Conservation (phyloP, 2,888 invertebrate species). For the Papilio elwesi region DNA sequence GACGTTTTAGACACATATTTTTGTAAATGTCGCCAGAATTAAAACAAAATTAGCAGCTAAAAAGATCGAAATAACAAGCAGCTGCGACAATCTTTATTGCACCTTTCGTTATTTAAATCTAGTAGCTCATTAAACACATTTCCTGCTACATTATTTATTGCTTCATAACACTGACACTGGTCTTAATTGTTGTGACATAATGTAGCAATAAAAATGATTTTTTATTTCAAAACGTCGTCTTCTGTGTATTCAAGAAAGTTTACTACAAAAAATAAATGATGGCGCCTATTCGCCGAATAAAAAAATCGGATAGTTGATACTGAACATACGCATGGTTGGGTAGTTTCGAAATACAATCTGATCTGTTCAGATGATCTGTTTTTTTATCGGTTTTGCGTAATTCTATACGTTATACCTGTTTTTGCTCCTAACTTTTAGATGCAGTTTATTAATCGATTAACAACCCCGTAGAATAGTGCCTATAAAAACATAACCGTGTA, state of each 20-base stretch:
- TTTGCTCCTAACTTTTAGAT: conserved; percentile 7
- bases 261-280: conserved; percentile 52
- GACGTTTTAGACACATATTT: background rate
- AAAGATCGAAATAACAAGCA: conserved; percentile 11
- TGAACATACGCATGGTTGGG: conserved; percentile 60
- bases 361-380: too few relatives aligned
- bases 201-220: conserved; percentile 6
- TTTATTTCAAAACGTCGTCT: background rate
- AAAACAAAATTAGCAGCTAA: background rate
- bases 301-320: conserved; percentile 63
- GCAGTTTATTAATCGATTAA: conserved; percentile 5
- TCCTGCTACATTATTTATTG: conserved; percentile 23
- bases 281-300: conserved; percentile 67
- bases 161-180: background rate
- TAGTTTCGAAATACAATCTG: conserved; percentile 63
- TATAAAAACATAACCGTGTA: too few relatives aligned
- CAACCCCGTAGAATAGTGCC: background rate
- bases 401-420: conserved; percentile 40
- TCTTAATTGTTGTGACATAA: conserved; percentile 33
- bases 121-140: conserved; percentile 18
- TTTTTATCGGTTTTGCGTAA: conserved; percentile 57
- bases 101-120: conserved; percentile 29
- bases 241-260: conserved; percentile 19
- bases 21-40: background rate
- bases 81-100: conserved; percentile 34